These are phyloP conservation scores for Troilus luridus DNA, from an alignment of 2,888 invertebrate genomes.

Conservation along the genomic window DNA sequence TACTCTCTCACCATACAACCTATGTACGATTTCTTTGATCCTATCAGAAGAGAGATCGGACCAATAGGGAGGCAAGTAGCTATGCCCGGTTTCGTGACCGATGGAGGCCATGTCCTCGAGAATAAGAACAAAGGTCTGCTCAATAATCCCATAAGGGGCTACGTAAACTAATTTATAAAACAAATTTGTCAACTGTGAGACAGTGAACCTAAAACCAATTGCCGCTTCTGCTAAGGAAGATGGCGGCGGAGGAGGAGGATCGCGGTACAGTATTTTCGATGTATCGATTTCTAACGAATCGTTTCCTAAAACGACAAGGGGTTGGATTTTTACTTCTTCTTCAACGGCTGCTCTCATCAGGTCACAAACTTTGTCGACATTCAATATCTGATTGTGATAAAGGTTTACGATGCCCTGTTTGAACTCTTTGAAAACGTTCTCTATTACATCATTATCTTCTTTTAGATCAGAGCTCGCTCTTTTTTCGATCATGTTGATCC, in stretches of 20 bases:
- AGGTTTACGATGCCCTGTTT: slow-evolving; percentile 71
- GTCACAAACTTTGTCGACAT: slow-evolving; percentile 67
- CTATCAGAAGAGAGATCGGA: slow-evolving; percentile 57
- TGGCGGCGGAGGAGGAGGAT: slow-evolving; percentile 61
- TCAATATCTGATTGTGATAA: slow-evolving; percentile 69
- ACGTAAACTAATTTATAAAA: slow-evolving; percentile 58
- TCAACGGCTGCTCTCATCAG: slow-evolving; percentile 70
- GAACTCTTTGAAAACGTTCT: slow-evolving; percentile 72
- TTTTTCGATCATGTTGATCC: slow-evolving; percentile 69
- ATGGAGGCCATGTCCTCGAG: slow-evolving; percentile 61
- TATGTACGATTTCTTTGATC: slow-evolving; percentile 67
- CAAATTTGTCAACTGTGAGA: slow-evolving; percentile 66
- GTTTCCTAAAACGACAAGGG: slow-evolving; percentile 71
- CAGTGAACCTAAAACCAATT: slow-evolving; percentile 65
- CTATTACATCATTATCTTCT: slow-evolving; percentile 70
- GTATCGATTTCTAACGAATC: slow-evolving; percentile 72
- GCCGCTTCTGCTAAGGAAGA: slow-evolving; percentile 62
- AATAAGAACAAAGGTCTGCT: slow-evolving; percentile 59
- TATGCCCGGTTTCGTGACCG: slow-evolving; percentile 61
- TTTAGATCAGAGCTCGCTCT: slow-evolving; percentile 71
- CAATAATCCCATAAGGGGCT: slow-evolving; percentile 62
- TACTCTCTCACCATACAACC: slow-evolving; percentile 73
- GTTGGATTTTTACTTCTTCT: slow-evolving; percentile 70
- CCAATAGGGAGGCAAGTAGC: slow-evolving; percentile 63
- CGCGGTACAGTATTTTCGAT: slow-evolving; percentile 69